Conservation (phyloP, 2,888 invertebrate species). For the Thecocarcelia acutangulata region DNA sequence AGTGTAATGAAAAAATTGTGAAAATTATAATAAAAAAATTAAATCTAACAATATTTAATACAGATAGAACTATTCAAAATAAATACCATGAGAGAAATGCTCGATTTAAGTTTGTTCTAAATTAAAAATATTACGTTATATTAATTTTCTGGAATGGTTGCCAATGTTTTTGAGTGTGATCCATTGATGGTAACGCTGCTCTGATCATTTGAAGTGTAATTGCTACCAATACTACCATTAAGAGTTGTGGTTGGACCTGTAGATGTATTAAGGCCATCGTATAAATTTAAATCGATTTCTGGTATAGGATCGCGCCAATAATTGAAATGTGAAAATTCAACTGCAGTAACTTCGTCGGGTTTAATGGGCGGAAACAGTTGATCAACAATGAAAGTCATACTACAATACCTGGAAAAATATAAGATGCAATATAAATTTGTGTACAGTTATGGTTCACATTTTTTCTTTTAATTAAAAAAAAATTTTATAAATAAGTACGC, state of each 20-base stretch:
- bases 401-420: slow-evolving; percentile 89
- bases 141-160: slow-evolving; percentile 80
- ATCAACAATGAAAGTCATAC: slow-evolving; percentile 96
- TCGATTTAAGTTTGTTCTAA: not conserved
- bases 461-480: no score
- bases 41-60: no score
- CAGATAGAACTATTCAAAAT: not conserved
- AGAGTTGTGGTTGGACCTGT: slow-evolving; percentile 44
- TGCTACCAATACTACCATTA: slow-evolving; percentile 40
- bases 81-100: slow-evolving; percentile 50
- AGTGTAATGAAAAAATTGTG: no score
- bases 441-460: no score
- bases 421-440: not conserved
- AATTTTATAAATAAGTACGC: no score
- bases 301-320: slow-evolving; percentile 96
- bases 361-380: slow-evolving; percentile 95
- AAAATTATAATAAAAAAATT: no score
- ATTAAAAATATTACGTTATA: slow-evolving; percentile 14
- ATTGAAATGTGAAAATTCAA: slow-evolving; percentile 91
- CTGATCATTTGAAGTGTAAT: slow-evolving; percentile 54
- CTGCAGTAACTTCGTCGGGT: slow-evolving; percentile 84
- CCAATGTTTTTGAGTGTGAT: slow-evolving; percentile 74
- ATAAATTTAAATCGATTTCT: slow-evolving; percentile 80
- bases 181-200: slow-evolving; percentile 66
- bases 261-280: slow-evolving; percentile 59